Evolutionary conservation across 2,113 vertebrate species (phyloP), one percentile per base, ranked within the genome.

Genomic region (Jacana jacana): DNA sequence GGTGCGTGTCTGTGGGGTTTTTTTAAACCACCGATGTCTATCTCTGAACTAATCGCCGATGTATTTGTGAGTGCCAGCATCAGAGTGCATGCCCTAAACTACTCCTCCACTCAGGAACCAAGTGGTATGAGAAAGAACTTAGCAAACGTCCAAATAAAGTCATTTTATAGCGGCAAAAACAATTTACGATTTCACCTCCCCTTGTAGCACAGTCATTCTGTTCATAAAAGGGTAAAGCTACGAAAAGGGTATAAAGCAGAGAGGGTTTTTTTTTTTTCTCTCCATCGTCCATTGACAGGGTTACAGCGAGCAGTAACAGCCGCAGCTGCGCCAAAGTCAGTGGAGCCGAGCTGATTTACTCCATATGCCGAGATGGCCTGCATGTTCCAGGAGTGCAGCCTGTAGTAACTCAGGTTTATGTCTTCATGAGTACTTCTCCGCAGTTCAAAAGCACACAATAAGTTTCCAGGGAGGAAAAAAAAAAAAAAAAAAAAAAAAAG

Each of bases 331-430:
- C 39, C 60, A 27, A 88, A 93, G 65, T 73, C 64, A 90, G 69
- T 1, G 2, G 80, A 88, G 82, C 72, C 13, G 0, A 13, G 25
- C 19, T 86, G 61, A 91, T 89, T 95, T 89, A 88, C 48, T 87
- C 95, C 83, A 35, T 72, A 87, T 86, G 88, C 44, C 3, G 39
- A 66, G 80, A 57, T 48, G 61, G 81, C 54, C 86, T 88, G 22
- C 58, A 86, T 37, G 70, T 78, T 93, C 86, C 81, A 96, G 81
- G 84, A 66, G 0, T 84, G 72, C 55, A 84, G 71, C 44, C 89
- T 89, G 54, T 42, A 93, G 63, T 91, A 97, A 95, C 84, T 91
- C 86, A 89, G 39, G 52, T 90, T 95, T 93, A 85, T 44, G 46
- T 46, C 82, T 69, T 85, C 86, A 49, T 76, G 55, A 95, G 90